phyloP scores from a whole-genome alignment of 2,797 vertebrate species.

The Enteromius argenteus region DNA sequence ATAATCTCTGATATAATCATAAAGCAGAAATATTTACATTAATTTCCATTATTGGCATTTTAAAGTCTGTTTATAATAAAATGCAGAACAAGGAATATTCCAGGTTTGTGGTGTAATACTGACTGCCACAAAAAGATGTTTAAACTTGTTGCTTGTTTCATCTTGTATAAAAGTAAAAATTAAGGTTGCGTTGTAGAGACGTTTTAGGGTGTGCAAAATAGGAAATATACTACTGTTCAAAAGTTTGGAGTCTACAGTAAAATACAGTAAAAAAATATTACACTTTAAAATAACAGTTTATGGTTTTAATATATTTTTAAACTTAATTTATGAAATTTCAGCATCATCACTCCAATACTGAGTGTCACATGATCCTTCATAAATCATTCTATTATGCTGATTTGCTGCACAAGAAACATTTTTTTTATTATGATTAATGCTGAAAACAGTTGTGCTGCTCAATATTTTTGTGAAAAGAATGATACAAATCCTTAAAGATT shows the following conservation, averaged over 20 bases:
- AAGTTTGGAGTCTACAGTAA: not conserved
- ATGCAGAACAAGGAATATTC: not conserved
- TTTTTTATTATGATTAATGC: not conserved
- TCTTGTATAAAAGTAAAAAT: not conserved
- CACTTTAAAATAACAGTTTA: not conserved
- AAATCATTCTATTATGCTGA: not conserved
- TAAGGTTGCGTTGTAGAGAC: not conserved
- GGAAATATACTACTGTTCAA: not conserved
- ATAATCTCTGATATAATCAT: not conserved
- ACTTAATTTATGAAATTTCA: not conserved
- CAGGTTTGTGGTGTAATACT: not conserved
- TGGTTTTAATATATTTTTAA: not conserved
- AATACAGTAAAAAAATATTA: not conserved
- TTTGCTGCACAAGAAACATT: not conserved
- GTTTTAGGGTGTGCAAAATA: not conserved
- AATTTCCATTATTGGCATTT: not conserved
- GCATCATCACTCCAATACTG: too few species aligned
- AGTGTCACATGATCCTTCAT: not conserved
- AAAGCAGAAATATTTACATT: not conserved
- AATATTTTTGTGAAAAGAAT: not conserved
- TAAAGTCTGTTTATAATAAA: not conserved
- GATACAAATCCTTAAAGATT: not conserved
- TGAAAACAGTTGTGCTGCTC: not conserved
- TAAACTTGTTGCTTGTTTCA: not conserved
- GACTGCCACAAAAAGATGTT: not conserved